A percentile compares a stretch with the other conserved stretches of the same genome.
phyloP scores from a whole-genome alignment of 1,140 invertebrate species.

The Heliconius eleuchia region DNA sequence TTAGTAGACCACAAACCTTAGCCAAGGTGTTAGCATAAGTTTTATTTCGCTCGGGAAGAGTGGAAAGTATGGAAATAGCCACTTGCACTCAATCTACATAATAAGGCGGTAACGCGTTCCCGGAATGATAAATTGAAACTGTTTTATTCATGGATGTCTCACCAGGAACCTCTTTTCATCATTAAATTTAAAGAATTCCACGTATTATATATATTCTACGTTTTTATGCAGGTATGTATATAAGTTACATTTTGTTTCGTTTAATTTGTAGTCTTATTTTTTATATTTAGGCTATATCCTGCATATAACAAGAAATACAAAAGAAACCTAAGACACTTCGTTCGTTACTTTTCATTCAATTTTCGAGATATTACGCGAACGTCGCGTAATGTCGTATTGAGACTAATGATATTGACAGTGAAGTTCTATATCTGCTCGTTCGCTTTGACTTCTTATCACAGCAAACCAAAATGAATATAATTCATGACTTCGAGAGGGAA shows the following conservation, averaged over 20 bases:
- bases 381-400: too few relatives aligned
- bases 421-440: too few relatives aligned
- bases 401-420: too few relatives aligned
- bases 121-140: conserved; percentile 39
- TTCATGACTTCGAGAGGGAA: too few relatives aligned
- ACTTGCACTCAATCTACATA: conserved; percentile 49
- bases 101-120: conserved; percentile 41
- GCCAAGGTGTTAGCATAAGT: conserved; percentile 40
- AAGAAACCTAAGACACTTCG: background rate
- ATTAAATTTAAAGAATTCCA: conserved; percentile 30
- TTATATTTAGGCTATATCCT: background rate
- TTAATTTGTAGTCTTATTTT: background rate
- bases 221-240: too few relatives aligned
- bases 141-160: conserved; percentile 43
- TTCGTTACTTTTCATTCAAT: too few relatives aligned
- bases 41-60: conserved; percentile 40
- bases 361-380: too few relatives aligned
- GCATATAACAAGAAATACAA: background rate
- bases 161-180: conserved; percentile 33
- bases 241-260: too few relatives aligned
- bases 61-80: conserved; percentile 45
- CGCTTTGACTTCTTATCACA: background rate
- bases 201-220: too few relatives aligned
- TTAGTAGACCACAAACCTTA: conserved; percentile 8
- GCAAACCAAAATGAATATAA: background rate